These are phyloP conservation scores for Micrasema minimum DNA, from an alignment of 1,140 invertebrate species.

Conservation along the genomic window DNA sequence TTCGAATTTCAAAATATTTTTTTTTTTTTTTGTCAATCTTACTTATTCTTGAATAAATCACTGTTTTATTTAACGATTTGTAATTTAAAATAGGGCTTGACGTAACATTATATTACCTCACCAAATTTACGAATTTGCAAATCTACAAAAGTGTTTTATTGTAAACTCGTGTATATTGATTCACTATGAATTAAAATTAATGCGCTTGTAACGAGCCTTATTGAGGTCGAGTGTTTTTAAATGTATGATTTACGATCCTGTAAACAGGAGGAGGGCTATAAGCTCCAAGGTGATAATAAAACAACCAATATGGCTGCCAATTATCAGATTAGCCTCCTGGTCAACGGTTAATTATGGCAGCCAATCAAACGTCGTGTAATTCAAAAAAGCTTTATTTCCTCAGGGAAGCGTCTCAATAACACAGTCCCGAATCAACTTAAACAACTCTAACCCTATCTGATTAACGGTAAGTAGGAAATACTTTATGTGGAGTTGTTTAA, in stretches of 20 bases:
- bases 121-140: too few relatives aligned
- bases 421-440: slow-evolving; percentile 5
- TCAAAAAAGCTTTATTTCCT: slow-evolving; percentile 24
- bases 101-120: too few relatives aligned
- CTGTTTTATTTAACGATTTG: too few relatives aligned
- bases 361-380: slow-evolving; percentile 27
- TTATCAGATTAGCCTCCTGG: slow-evolving; percentile 21
- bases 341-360: slow-evolving; percentile 24
- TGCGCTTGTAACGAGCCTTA: too few relatives aligned
- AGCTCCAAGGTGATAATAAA: slow-evolving; percentile 3
- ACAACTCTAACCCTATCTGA: background rate
- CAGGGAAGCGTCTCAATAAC: background rate
- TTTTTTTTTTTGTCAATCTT: too few relatives aligned
- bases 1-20: too few relatives aligned
- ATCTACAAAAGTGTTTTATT: too few relatives aligned
- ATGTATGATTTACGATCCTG: background rate
- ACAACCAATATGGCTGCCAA: slow-evolving; percentile 20
- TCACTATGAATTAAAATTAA: background rate
- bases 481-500: too few relatives aligned
- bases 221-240: background rate
- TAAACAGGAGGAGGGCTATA: background rate
- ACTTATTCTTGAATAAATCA: too few relatives aligned
- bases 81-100: too few relatives aligned
- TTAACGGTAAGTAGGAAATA: too few relatives aligned
- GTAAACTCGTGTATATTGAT: background rate